A percentile compares a stretch with the other conserved stretches of the same genome.
Conservation (phyloP, 2,113 vertebrate genomes). For the Verasper variegatus region DNA sequence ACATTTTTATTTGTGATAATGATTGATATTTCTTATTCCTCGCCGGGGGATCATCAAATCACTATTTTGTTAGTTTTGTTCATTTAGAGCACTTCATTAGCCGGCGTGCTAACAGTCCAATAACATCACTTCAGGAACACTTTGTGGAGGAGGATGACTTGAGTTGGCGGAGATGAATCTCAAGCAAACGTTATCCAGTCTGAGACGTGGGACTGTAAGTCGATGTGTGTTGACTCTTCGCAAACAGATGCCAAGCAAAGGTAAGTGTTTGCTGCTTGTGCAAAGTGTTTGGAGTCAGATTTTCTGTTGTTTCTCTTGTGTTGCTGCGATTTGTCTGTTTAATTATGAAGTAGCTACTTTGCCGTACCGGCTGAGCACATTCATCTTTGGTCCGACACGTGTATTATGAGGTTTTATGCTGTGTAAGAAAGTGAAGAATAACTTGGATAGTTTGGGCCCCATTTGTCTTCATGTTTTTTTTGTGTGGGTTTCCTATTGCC, state of each 20-base stretch:
- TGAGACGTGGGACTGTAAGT: not conserved
- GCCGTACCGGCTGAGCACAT: not conserved
- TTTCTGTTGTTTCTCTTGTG: not conserved
- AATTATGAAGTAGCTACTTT: not conserved
- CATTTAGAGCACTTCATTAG: not conserved
- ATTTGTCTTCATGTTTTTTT: not conserved
- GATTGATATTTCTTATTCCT: no score
- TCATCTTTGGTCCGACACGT: not conserved
- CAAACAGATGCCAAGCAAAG: not conserved
- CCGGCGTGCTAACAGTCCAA: not conserved
- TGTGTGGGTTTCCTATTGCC: not conserved
- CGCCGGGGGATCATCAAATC: no score
- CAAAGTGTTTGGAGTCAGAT: not conserved
- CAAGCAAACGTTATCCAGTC: not conserved
- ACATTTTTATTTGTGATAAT: no score
- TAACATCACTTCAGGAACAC: not conserved
- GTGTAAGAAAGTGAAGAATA: not conserved
- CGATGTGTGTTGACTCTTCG: not conserved
- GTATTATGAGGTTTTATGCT: not conserved
- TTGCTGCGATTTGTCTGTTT: not conserved
- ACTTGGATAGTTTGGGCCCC: not conserved
- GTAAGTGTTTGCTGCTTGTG: not conserved
- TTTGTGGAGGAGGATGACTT: constrained; percentile 1
- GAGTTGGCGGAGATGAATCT: not conserved
- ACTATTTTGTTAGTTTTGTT: no score